Conservation (phyloP, 2,797 vertebrate species). For the Melanotaenia boesemani region DNA sequence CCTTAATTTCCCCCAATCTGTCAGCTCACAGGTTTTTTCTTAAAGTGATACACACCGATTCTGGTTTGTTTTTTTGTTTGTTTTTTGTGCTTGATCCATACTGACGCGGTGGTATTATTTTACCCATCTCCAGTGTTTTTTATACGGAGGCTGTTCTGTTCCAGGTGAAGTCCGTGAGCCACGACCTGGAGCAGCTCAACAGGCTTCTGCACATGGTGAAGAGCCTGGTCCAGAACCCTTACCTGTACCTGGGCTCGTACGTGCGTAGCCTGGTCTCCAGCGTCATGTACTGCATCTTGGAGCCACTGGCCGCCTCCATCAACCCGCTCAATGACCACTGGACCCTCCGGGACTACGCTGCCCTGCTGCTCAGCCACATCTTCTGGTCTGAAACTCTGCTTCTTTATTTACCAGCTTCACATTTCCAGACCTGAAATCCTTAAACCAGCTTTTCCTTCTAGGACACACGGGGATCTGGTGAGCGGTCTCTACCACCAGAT, state of each 20-base stretch:
- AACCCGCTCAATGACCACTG: slow-evolving; percentile 97
- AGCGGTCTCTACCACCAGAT: slow-evolving; percentile 95
- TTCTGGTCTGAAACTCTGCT: slow-evolving; percentile 84
- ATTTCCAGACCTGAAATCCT: no score
- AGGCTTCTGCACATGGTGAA: slow-evolving; percentile 92
- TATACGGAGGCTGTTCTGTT: not conserved
- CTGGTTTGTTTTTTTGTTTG: no score
- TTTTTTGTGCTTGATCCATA: no score
- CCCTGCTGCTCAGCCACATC: slow-evolving; percentile 92
- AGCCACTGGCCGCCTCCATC: slow-evolving; percentile 94
- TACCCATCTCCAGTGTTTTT: no score
- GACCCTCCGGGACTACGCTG: slow-evolving; percentile 92
- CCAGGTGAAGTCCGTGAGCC: slow-evolving; percentile 95
- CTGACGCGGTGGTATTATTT: no score
- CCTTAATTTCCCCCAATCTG: no score
- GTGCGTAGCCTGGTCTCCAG: slow-evolving; percentile 92
- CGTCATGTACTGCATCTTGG: slow-evolving; percentile 94
- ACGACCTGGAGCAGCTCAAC: slow-evolving; percentile 93
- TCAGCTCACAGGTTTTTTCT: no score
- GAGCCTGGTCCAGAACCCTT: slow-evolving; percentile 92
- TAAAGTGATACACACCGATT: no score
- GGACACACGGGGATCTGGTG: slow-evolving; percentile 92
- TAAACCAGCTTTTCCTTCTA: slow-evolving; percentile 46
- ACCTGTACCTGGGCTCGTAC: slow-evolving; percentile 92
- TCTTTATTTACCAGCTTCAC: no score